Percentiles rank a stretch among this genome's conserved stretches.
Evolutionary conservation across 2,888 invertebrate genomes (phyloP).

Genomic region (Apotomis turbidana): DNA sequence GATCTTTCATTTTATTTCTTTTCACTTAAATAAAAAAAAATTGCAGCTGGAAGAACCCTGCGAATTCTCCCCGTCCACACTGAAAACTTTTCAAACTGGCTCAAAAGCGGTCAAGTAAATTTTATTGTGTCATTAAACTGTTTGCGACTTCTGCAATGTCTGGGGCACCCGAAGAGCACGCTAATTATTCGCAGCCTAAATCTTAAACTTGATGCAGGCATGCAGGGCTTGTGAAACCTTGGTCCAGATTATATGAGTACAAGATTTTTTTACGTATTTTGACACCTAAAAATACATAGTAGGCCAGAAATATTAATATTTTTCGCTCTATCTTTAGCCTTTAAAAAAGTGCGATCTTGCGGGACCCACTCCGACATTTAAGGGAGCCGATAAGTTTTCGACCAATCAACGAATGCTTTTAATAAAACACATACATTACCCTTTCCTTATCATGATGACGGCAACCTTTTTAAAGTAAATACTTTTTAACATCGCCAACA

Average conservation of each 20-base stretch:
- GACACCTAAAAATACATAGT: too few species aligned
- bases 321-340: constrained; percentile 2
- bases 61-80: not conserved
- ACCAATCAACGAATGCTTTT: constrained; percentile 45
- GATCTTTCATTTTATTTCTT: too few species aligned
- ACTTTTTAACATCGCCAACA: constrained; percentile 58
- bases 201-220: constrained; percentile 8
- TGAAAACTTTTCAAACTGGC: constrained; percentile 55
- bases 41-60: constrained; percentile 16
- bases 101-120: constrained; percentile 62
- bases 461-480: constrained; percentile 57
- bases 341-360: constrained; percentile 45
- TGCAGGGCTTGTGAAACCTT: constrained; percentile 10
- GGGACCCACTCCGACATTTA: constrained; percentile 39
- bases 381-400: constrained; percentile 45
- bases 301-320: not conserved
- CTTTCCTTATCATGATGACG: constrained; percentile 55
- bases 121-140: constrained; percentile 65
- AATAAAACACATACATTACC: constrained; percentile 53
- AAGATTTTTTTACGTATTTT: too few species aligned
- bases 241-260: constrained; percentile 1
- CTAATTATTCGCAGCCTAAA: constrained; percentile 40
- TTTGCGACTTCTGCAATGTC: constrained; percentile 60
- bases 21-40: not conserved
- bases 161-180: constrained; percentile 43